A percentile compares a stretch with the other conserved stretches of the same genome.
Evolutionary conservation across 2,113 vertebrate species (phyloP).

Genomic region (Naja naja): DNA sequence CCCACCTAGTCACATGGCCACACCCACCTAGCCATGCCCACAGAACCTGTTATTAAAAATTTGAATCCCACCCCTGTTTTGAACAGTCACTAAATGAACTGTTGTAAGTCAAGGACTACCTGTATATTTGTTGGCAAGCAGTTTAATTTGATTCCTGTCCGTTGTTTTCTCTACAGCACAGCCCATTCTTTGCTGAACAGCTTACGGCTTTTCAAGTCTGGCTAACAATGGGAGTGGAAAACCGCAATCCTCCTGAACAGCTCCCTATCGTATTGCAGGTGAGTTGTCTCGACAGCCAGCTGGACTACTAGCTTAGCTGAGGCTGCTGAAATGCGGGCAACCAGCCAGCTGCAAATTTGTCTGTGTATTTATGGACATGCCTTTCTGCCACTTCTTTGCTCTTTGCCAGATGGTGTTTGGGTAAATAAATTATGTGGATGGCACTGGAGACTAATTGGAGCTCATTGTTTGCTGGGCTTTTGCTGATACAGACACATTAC

Average conservation of each 20-base stretch:
- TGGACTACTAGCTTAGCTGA: not conserved
- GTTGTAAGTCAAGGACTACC: not conserved
- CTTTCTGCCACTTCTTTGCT: not conserved
- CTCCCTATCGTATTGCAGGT: constrained; percentile 97
- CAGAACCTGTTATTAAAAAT: too few species aligned
- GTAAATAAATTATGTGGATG: not conserved
- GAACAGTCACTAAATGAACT: not conserved
- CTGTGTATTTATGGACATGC: not conserved
- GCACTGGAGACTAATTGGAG: not conserved
- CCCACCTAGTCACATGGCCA: too few species aligned
- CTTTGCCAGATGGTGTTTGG: not conserved
- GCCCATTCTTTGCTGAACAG: constrained; percentile 96
- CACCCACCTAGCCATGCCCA: too few species aligned
- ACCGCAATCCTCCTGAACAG: constrained; percentile 95
- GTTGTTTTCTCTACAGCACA: constrained; percentile 78
- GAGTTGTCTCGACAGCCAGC: constrained; percentile 7
- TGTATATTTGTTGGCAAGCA: not conserved
- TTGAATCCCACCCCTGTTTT: not conserved
- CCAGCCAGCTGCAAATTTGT: not conserved
- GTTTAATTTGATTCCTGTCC: not conserved
- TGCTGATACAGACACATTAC: constrained; percentile 14
- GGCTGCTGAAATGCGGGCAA: not conserved
- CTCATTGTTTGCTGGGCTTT: not conserved
- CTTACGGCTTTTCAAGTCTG: constrained; percentile 97
- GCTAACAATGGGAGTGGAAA: constrained; percentile 97